These are phyloP conservation scores for Nothocercus nigrocapillus DNA, from an alignment of 2,113 vertebrate genomes.

Conservation along the genomic window DNA sequence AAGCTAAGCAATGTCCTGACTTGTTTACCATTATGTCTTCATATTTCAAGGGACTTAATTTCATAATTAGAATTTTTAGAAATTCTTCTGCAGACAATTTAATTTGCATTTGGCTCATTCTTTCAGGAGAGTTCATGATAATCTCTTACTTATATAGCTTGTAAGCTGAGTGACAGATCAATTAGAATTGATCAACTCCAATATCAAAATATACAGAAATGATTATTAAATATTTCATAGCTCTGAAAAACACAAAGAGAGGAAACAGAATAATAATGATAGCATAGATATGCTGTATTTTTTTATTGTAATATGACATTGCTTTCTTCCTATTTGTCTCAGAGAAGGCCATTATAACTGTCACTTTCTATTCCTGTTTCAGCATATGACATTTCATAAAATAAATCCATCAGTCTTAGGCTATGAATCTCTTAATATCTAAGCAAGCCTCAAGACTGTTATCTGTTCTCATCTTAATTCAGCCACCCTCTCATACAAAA, in stretches of 20 bases:
- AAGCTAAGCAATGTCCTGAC: background rate
- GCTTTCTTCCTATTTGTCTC: background rate
- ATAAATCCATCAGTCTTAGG: background rate
- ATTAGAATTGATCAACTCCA: background rate
- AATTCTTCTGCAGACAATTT: conserved; percentile 12
- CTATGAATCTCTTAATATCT: background rate
- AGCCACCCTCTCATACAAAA: background rate
- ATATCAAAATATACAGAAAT: background rate
- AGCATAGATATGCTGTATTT: background rate
- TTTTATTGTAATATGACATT: background rate
- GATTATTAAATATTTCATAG: background rate
- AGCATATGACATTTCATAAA: background rate
- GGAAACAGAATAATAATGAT: background rate
- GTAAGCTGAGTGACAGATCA: background rate
- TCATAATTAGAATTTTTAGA: background rate
- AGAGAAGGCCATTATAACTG: background rate
- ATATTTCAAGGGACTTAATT: background rate
- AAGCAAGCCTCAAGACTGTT: background rate
- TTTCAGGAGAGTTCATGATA: background rate
- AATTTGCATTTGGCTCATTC: conserved; percentile 12
- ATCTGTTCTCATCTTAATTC: background rate
- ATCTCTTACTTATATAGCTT: background rate
- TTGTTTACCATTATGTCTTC: conserved; percentile 3
- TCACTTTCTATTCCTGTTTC: background rate
- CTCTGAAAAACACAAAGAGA: background rate